Percentiles rank a stretch among this genome's conserved stretches.
phyloP scores from a whole-genome alignment of 1,140 invertebrate genomes.

The Chlorops oryzae region DNA sequence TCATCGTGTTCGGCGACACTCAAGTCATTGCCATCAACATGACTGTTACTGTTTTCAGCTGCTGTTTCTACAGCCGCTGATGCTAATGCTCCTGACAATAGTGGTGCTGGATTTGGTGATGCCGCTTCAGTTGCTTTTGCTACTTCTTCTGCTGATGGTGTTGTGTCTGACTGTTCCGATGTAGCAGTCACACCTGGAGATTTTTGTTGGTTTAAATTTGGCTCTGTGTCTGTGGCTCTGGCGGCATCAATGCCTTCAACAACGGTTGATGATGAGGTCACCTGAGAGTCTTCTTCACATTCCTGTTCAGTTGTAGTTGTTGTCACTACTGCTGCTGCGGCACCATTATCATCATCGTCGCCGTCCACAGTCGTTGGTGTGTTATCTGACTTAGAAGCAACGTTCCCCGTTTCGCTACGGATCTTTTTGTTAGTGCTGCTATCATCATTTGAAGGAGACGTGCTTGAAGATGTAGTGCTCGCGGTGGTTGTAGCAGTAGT shows the following conservation, averaged over 20 bases:
- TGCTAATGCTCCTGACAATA: conserved; percentile 6
- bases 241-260: no score
- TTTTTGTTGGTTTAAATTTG: no score
- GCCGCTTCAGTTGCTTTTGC: conserved; percentile 11
- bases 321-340: conserved; percentile 7
- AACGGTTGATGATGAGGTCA: no score
- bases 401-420: neutral
- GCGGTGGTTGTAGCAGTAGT: no score
- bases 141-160: conserved; percentile 6
- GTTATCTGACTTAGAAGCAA: neutral
- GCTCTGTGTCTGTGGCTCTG: no score
- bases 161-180: no score
- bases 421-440: conserved; percentile 8
- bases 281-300: conserved; percentile 18
- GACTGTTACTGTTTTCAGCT: conserved; percentile 19
- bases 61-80: conserved; percentile 17
- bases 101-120: neutral
- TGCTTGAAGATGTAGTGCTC: no score
- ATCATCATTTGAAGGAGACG: neutral
- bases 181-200: no score
- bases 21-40: conserved; percentile 31
- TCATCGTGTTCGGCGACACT: conserved; percentile 33
- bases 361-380: conserved; percentile 8
- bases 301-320: conserved; percentile 9
- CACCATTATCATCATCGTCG: conserved; percentile 18